Percentiles rank a stretch among this genome's conserved stretches.
Evolutionary conservation across 2,797 vertebrate genomes (phyloP).

Genomic region (Eulemur rubriventer): DNA sequence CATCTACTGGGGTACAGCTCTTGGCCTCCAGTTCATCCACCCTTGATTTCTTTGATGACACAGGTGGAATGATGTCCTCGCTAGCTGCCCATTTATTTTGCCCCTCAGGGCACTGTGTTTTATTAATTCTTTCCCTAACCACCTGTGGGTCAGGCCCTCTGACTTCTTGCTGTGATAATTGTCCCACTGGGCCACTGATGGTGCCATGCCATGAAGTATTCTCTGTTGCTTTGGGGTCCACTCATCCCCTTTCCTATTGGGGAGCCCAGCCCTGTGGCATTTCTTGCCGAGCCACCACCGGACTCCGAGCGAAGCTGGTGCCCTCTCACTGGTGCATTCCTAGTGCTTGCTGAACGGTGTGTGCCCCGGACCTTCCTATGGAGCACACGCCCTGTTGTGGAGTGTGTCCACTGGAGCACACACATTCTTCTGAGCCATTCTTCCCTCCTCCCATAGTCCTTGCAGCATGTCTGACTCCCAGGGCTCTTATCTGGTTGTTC

Average conservation of each 20-base stretch:
- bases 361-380: background rate
- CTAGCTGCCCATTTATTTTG: background rate
- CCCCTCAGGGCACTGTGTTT: background rate
- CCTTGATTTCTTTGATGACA: background rate
- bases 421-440: background rate
- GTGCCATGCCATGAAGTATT: fast-evolving
- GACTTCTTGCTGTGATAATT: background rate
- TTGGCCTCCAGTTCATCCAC: background rate
- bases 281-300: background rate
- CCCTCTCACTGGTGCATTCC: background rate
- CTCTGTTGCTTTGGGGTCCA: too few relatives aligned
- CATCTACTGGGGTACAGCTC: background rate
- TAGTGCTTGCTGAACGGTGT: background rate
- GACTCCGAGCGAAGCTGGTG: fast-evolving
- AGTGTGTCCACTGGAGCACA: background rate
- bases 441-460: background rate
- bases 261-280: background rate
- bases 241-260: background rate
- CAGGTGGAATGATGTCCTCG: fast-evolving
- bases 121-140: background rate
- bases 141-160: background rate
- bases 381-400: background rate
- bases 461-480: too few relatives aligned
- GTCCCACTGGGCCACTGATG: background rate
- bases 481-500: background rate